Evolutionary conservation across 30 jellyfish, hydroid and myxozoan genomes (phyloP).

Genomic region (Morbakka virulenta): DNA sequence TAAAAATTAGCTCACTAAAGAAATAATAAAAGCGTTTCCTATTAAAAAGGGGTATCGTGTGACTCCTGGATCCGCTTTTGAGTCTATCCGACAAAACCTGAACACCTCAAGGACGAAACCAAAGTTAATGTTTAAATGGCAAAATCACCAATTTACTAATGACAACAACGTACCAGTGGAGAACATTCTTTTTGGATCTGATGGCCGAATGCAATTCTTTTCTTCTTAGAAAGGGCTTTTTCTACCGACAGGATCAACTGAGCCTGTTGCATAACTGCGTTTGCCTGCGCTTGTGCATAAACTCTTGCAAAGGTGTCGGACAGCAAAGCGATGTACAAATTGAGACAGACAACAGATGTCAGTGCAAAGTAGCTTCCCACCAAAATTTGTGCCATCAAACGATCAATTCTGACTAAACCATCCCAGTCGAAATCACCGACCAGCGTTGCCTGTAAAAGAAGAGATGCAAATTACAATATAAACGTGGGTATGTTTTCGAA

Average conservation of each 20-base stretch:
- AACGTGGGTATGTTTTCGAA: too few species aligned
- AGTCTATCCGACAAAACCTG: too few species aligned
- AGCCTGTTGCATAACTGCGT: conserved; percentile 99
- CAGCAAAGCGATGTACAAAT: conserved; percentile 91
- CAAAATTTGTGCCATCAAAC: conserved; percentile 94
- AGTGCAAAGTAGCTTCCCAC: conserved; percentile 96
- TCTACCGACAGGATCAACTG: conserved; percentile 78
- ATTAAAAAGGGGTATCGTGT: too few species aligned
- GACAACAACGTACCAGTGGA: conserved; percentile 89
- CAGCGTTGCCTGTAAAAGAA: conserved; percentile 72
- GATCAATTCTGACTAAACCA: conserved; percentile 86
- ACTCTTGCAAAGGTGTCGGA: conserved; percentile 97
- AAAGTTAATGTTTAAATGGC: too few species aligned
- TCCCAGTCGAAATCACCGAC: conserved; percentile 97
- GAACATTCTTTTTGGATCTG: conserved; percentile 85
- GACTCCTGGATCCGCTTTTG: too few species aligned
- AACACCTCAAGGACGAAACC: too few species aligned
- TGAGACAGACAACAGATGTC: conserved; percentile 95
- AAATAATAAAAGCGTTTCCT: too few species aligned
- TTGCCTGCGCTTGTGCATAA: conserved; percentile 98
- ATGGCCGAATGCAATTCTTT: conserved; percentile 85
- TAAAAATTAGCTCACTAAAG: too few species aligned
- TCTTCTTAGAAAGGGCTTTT: conserved; percentile 65
- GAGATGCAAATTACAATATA: too few species aligned
- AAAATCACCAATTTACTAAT: too few species aligned